phyloP scores from a whole-genome alignment of 2,113 vertebrate species.

The Sigmodon hispidus region DNA sequence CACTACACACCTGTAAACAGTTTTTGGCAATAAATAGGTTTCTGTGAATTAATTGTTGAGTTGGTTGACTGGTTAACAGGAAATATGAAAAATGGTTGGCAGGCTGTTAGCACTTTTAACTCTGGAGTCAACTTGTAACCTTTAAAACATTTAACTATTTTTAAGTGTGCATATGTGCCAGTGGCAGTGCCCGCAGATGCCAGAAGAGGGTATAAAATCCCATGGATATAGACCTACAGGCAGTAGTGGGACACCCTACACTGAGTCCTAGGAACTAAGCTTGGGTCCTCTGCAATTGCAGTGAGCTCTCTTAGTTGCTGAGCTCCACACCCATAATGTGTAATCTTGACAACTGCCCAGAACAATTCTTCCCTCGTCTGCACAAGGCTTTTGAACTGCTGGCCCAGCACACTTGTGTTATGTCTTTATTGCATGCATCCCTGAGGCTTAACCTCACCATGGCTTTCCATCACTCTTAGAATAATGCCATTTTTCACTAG shows the following conservation, averaged over 20 bases:
- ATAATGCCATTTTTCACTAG: conserved; percentile 33
- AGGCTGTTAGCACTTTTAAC: neutral
- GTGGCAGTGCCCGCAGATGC: too few species aligned
- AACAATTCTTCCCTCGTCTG: neutral
- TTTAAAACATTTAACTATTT: neutral
- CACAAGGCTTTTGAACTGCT: neutral
- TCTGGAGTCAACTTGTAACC: neutral
- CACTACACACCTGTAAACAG: neutral
- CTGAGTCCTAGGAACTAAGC: neutral
- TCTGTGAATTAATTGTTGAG: neutral
- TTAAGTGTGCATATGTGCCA: neutral
- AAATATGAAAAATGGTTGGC: neutral
- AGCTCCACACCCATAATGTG: neutral
- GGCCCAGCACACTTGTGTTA: neutral
- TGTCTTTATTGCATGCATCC: conserved; percentile 3
- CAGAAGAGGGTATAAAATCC: too few species aligned
- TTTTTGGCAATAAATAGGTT: neutral
- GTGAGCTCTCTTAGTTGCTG: neutral
- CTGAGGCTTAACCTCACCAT: neutral
- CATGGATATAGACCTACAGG: neutral
- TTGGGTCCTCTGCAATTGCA: neutral
- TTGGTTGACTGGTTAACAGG: neutral
- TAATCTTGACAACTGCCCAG: neutral
- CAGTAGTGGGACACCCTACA: neutral
- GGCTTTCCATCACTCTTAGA: conserved; percentile 29